Base-by-base conservation (phyloP, 1,140 invertebrate genomes). In the Episyrphus balteatus region DNA sequence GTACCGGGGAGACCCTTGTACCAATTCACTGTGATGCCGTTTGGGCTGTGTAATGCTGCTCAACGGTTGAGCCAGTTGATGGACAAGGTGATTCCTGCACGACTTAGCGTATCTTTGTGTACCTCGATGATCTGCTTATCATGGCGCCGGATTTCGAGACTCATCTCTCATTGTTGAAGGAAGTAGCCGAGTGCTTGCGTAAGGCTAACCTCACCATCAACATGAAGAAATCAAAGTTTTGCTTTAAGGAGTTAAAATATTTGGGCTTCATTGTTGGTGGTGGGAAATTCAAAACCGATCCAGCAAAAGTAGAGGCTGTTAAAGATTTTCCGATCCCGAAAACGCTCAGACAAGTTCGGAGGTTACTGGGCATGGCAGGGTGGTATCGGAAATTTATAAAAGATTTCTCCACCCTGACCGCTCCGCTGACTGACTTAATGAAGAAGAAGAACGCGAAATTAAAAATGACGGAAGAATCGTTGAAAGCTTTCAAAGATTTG, bases 161-260 rank as follows among this genome's bases (percentile, higher is more conserved):
- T 5, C 45, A 47, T 40, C 8, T 47, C 7, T 1, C 11, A 2
- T n/a, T 31, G 14, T 15, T 47, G 26, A 33, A 14, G 10, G 9
- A 13, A 13, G 45, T 47, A 40, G 44, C 9, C n/a, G 42, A 44
- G 8, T 26, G 21, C 21, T 26, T 26, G 8, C 21, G 21, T 26
- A 26, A 26, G 8, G 61, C 66, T 13, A 57, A 59, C 17, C 46
- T 76, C 1, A 74, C 68, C 30, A 55, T 74, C 3, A 73, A 70
- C 31, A 50, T 66, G 3, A 46, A 55, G 45, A 72, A 73, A 56
- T 66, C 58, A 41, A 44, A 65, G 26, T 73, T 75, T 50, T 61
- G 51, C 12, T 45, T 55, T 21, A 48, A 41, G 11, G 49, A 61
- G 30, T 13, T 46, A 33, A 11, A 39, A 32, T 49, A 42, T 12